Conservation (phyloP, 2,888 invertebrate genomes). For the Sympetrum striolatum region DNA sequence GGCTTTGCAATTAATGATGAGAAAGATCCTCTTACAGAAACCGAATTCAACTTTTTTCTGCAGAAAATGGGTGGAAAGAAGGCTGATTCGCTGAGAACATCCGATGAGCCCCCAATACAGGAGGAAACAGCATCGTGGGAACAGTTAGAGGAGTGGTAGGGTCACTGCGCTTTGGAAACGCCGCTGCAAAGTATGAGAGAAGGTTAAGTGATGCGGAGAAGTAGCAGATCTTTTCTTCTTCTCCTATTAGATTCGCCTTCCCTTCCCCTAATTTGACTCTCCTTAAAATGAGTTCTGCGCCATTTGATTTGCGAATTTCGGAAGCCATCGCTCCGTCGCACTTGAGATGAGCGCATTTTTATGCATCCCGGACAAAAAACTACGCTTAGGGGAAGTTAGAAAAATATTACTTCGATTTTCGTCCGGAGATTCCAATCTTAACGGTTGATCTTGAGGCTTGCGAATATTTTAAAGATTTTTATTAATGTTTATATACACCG, state of each 20-base stretch:
- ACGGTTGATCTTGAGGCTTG: too few relatives aligned
- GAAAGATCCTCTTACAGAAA: too few relatives aligned
- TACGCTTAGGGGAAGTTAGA: too few relatives aligned
- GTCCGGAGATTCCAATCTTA: too few relatives aligned
- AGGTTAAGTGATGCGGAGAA: constrained; percentile 13
- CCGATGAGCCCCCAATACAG: background rate
- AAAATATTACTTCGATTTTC: too few relatives aligned
- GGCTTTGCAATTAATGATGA: too few relatives aligned
- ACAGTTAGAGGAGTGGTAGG: constrained; percentile 24
- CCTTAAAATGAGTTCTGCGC: background rate
- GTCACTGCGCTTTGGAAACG: constrained; percentile 35
- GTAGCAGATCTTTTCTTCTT: background rate
- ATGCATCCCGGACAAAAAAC: background rate
- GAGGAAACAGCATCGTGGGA: background rate
- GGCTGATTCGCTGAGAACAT: background rate
- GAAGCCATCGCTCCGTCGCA: background rate
- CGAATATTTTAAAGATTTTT: too few relatives aligned
- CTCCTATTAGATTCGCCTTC: background rate
- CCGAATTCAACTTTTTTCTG: background rate
- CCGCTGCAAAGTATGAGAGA: background rate
- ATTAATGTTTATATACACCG: too few relatives aligned
- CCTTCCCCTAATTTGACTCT: background rate
- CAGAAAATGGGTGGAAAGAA: background rate
- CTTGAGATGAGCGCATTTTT: background rate
- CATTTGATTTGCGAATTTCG: background rate